Percentiles rank a stretch among this genome's conserved stretches.
These are phyloP conservation scores for Rhinolophus sinicus DNA, from an alignment of 2,113 vertebrate species.

Conservation along the genomic window DNA sequence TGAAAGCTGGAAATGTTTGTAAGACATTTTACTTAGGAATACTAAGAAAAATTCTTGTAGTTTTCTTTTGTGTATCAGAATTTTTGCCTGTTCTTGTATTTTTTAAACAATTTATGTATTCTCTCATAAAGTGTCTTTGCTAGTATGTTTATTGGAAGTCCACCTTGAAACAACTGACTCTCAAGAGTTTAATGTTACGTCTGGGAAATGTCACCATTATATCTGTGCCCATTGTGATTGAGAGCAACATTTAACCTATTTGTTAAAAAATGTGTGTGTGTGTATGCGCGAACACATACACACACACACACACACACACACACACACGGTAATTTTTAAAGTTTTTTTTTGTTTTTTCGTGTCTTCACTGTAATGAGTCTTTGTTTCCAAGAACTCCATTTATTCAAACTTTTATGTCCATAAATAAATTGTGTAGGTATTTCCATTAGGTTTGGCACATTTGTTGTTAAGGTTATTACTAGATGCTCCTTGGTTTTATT, in stretches of 20 bases:
- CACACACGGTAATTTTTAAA: neutral
- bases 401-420: neutral
- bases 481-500: neutral
- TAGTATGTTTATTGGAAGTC: conserved; percentile 5
- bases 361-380: neutral
- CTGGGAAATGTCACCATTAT: neutral
- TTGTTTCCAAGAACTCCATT: neutral
- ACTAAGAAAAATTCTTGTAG: neutral
- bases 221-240: neutral
- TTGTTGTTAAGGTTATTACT: neutral
- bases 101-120: neutral
- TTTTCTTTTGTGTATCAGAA: neutral
- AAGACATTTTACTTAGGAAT: neutral
- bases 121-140: neutral
- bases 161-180: neutral
- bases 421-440: neutral
- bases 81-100: neutral
- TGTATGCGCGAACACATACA: neutral
- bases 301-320: neutral
- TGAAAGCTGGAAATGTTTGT: conserved; percentile 16
- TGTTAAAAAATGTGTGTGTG: neutral
- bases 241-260: neutral
- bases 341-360: neutral
- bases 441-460: neutral
- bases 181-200: neutral